Evolutionary conservation across 2,888 invertebrate species (phyloP).

Genomic region (Rotaria socialis): DNA sequence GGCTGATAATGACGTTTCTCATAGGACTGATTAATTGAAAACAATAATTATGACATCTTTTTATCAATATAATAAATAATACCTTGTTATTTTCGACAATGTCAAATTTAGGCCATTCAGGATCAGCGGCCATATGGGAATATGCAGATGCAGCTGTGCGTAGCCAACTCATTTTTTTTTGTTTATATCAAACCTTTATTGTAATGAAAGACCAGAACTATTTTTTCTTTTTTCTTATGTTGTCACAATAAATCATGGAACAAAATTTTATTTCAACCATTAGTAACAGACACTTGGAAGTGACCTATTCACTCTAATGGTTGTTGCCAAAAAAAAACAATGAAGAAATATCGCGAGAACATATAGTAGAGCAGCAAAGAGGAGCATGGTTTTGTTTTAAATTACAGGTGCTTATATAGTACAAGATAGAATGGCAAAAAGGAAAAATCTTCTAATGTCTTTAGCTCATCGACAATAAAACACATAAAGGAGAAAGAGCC

Average conservation of each 20-base stretch:
- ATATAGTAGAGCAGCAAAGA: not conserved
- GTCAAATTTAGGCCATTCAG: constrained; percentile 31
- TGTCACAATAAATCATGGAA: not conserved
- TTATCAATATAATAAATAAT: not conserved
- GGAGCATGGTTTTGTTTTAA: not conserved
- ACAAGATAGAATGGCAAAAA: not conserved
- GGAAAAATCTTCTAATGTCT: not conserved
- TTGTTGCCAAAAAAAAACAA: not conserved
- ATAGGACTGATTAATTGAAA: not conserved
- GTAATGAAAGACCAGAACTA: not conserved
- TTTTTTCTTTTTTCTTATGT: not conserved
- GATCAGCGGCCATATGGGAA: not conserved
- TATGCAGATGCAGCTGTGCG: constrained; percentile 19
- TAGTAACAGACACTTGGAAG: not conserved
- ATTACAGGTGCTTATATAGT: constrained; percentile 16
- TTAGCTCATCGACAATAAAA: not conserved
- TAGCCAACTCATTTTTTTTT: not conserved
- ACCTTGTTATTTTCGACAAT: not conserved
- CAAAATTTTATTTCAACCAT: not conserved
- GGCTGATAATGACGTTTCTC: constrained; percentile 5
- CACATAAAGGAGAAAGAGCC: not conserved
- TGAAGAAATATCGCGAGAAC: not conserved
- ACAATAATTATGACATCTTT: not conserved
- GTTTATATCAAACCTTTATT: too few relatives aligned
- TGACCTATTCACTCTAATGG: not conserved